phyloP scores from a whole-genome alignment of 2,113 vertebrate genomes.

The Scopus umbretta region DNA sequence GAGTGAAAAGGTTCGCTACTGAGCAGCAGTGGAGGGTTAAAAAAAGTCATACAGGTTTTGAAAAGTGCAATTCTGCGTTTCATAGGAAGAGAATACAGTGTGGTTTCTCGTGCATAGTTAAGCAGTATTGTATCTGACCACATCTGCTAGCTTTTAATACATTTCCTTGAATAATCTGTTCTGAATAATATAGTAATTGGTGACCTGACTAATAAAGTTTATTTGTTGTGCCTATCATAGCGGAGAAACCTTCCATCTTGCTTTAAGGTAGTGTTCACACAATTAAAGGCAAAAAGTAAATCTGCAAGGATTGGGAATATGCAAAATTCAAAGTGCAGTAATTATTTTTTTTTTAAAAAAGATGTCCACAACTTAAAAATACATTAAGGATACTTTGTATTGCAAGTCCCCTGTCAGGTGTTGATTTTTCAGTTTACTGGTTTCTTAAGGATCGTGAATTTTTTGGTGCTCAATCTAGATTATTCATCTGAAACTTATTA shows the following conservation, averaged over 20 bases:
- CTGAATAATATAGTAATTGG: constrained; percentile 65
- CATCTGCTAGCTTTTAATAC: constrained; percentile 50
- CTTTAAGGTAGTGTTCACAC: constrained; percentile 19
- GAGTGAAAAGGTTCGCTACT: neutral
- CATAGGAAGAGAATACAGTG: neutral
- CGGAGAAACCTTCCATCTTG: constrained; percentile 24
- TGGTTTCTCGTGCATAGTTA: constrained; percentile 14
- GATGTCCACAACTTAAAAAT: constrained; percentile 26
- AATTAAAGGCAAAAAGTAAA: constrained; percentile 35
- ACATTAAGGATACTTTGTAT: neutral
- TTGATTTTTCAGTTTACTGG: constrained; percentile 45
- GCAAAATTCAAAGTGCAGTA: constrained; percentile 26
- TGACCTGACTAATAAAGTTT: constrained; percentile 70
- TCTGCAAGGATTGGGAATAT: neutral
- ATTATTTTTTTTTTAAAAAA: neutral
- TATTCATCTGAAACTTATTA: constrained; percentile 48
- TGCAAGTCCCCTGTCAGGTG: neutral
- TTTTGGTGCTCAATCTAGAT: constrained; percentile 38
- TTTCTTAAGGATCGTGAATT: constrained; percentile 54
- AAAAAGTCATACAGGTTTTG: constrained; percentile 33
- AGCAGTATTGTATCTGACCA: constrained; percentile 36
- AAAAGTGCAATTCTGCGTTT: constrained; percentile 26
- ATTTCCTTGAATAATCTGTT: constrained; percentile 68
- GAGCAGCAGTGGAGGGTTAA: constrained; percentile 12
- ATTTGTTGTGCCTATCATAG: constrained; percentile 37